Conservation (phyloP, 2,888 invertebrate genomes). For the Apocheima hispidaria region DNA sequence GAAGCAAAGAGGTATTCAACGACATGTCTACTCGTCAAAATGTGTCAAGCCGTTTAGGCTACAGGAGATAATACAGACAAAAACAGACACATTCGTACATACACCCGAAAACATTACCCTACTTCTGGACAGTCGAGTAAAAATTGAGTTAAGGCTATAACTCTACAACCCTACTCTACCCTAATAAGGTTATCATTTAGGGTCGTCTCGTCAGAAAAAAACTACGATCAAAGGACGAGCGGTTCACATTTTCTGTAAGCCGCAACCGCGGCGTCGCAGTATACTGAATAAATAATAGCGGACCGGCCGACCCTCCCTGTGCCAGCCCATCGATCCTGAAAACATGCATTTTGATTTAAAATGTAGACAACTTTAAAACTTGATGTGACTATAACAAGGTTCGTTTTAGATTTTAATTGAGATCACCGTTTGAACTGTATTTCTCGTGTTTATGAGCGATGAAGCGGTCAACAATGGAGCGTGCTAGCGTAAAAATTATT, state of each 20-base stretch:
- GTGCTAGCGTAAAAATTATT: too few relatives aligned
- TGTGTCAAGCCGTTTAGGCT: too few relatives aligned
- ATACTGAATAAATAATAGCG: slow-evolving; percentile 17
- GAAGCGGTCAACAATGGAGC: too few relatives aligned
- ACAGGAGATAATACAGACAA: too few relatives aligned
- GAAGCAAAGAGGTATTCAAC: too few relatives aligned
- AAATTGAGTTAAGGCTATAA: not conserved
- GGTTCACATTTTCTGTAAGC: slow-evolving; percentile 9
- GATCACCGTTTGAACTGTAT: not conserved
- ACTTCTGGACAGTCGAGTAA: not conserved
- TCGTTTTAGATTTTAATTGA: not conserved
- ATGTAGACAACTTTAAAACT: not conserved
- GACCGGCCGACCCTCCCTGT: not conserved
- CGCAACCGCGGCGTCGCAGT: slow-evolving; percentile 5
- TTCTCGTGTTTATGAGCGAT: too few relatives aligned
- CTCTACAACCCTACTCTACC: not conserved
- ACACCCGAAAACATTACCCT: not conserved
- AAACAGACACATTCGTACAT: too few relatives aligned
- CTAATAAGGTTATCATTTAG: slow-evolving; percentile 16
- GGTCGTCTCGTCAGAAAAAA: slow-evolving; percentile 14
- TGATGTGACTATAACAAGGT: not conserved
- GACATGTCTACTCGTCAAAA: too few relatives aligned
- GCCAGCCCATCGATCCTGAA: slow-evolving; percentile 10
- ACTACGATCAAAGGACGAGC: slow-evolving; percentile 25
- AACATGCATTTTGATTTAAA: not conserved